phyloP scores from a whole-genome alignment of 2,888 invertebrate species.

The Cartodere bifasciata region DNA sequence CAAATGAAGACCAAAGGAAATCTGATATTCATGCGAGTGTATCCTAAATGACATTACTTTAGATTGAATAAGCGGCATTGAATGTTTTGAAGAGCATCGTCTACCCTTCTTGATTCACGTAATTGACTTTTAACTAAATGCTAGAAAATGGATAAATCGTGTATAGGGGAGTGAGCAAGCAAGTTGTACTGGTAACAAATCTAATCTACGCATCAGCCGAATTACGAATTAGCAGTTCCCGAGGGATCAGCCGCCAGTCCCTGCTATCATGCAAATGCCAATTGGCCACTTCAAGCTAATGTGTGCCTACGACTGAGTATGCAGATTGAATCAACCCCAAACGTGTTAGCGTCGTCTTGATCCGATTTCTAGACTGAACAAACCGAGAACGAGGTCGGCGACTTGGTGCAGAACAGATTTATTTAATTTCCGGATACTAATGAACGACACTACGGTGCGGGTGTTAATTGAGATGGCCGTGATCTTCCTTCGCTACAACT shows the following conservation, averaged over 20 bases:
- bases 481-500: slow-evolving; percentile 8
- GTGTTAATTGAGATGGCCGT: slow-evolving; percentile 16
- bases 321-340: slow-evolving; percentile 24
- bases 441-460: slow-evolving; percentile 22
- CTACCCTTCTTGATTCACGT: slow-evolving; percentile 24
- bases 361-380: slow-evolving; percentile 27
- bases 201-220: slow-evolving; percentile 35
- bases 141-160: slow-evolving; percentile 38
- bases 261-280: slow-evolving; percentile 30
- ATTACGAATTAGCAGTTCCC: slow-evolving; percentile 33
- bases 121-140: slow-evolving; percentile 38
- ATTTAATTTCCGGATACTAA: slow-evolving; percentile 30
- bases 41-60: slow-evolving; percentile 9
- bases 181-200: slow-evolving; percentile 27
- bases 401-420: slow-evolving; percentile 23
- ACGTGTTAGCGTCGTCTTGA: slow-evolving; percentile 22
- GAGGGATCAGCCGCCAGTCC: slow-evolving; percentile 21
- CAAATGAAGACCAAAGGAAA: too few species aligned
- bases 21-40: slow-evolving; percentile 1
- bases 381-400: slow-evolving; percentile 21
- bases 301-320: slow-evolving; percentile 21
- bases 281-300: slow-evolving; percentile 33
- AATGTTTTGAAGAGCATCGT: slow-evolving; percentile 6
- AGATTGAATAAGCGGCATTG: slow-evolving; percentile 9
- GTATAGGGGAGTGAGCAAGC: slow-evolving; percentile 26